Evolutionary conservation across 2,113 vertebrate genomes (phyloP).

Genomic region (Ammodytes marinus): DNA sequence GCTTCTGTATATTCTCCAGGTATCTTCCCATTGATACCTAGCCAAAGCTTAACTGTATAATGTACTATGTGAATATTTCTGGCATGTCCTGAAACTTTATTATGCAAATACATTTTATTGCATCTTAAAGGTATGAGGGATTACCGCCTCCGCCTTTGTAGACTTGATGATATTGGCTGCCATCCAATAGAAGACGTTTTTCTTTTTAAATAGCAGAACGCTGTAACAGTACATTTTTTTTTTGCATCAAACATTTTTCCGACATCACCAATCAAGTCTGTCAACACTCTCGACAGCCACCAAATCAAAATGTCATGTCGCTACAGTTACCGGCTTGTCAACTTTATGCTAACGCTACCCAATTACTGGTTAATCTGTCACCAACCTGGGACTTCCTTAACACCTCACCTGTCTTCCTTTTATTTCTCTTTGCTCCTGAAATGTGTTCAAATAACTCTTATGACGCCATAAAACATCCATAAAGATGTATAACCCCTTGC

Average conservation of each 20-base stretch:
- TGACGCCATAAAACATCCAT: neutral
- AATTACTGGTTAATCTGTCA: neutral
- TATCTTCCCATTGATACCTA: neutral
- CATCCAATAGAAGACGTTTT: no score
- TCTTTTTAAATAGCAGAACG: no score
- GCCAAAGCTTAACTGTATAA: neutral
- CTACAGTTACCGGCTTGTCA: neutral
- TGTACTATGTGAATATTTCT: neutral
- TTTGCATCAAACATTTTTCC: no score
- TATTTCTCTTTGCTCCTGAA: neutral
- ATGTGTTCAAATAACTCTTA: neutral
- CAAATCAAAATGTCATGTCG: neutral
- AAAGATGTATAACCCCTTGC: neutral
- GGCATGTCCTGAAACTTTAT: neutral
- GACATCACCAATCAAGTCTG: no score
- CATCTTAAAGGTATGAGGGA: neutral
- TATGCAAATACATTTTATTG: neutral
- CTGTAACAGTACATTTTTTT: no score
- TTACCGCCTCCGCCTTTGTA: neutral
- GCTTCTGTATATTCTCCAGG: neutral
- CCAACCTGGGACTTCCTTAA: neutral
- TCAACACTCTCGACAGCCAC: neutral
- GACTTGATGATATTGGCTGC: no score
- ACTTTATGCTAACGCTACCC: neutral
- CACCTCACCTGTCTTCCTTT: neutral